Conservation (phyloP, 2,113 vertebrate genomes). For the Suncus etruscus region DNA sequence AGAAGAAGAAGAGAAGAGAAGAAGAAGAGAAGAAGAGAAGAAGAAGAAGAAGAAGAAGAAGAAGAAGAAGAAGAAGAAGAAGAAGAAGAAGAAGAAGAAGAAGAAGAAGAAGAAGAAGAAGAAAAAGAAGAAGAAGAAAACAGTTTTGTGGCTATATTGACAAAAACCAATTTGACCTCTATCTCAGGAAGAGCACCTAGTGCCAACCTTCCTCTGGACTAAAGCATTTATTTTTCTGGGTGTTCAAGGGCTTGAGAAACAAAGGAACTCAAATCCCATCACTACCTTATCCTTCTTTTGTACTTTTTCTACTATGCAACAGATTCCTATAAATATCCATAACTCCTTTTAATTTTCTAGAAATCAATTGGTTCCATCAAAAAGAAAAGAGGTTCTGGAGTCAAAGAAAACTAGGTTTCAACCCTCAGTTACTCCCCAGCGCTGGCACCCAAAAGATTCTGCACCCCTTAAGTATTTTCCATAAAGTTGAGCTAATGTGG, state of each 20-base stretch:
- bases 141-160: background rate
- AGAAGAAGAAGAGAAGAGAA: too few relatives aligned
- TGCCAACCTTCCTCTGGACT: background rate
- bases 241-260: background rate
- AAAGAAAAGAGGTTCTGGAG: slow-evolving; percentile 6
- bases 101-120: too few relatives aligned
- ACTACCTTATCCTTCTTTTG: background rate
- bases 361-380: background rate
- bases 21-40: too few relatives aligned
- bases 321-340: background rate
- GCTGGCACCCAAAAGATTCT: background rate
- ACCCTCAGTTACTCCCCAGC: background rate
- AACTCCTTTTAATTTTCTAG: slow-evolving; percentile 19
- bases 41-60: too few relatives aligned
- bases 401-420: background rate
- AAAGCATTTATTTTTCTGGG: slow-evolving; percentile 11
- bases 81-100: too few relatives aligned
- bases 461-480: background rate
- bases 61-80: too few relatives aligned
- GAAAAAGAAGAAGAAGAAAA: background rate
- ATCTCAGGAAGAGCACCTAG: too few relatives aligned
- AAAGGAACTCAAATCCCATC: slow-evolving; percentile 22
- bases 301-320: background rate
- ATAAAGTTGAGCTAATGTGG: slow-evolving; percentile 36
- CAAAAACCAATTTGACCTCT: background rate